phyloP scores from a whole-genome alignment of 2,888 invertebrate species.

The Piscicola geometra region DNA sequence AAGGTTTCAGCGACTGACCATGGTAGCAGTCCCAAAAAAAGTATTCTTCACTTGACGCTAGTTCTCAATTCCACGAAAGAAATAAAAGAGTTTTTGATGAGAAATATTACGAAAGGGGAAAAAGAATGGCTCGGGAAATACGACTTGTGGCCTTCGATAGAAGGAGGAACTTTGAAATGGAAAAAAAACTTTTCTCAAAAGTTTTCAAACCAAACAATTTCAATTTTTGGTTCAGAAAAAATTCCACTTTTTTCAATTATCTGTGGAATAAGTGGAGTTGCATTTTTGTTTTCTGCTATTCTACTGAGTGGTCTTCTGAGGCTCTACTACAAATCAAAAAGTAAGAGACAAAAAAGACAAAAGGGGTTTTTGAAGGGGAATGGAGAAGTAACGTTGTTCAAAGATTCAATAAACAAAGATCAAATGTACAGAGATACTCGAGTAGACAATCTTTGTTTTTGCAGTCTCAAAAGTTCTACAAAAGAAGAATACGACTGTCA shows the following conservation, averaged over 20 bases:
- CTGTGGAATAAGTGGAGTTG: neutral
- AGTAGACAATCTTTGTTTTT: conserved; percentile 1
- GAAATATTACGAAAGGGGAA: neutral
- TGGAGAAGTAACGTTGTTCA: neutral
- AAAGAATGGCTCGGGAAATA: neutral
- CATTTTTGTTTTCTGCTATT: neutral
- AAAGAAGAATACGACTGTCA: neutral
- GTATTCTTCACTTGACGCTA: neutral
- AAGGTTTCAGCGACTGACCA: neutral
- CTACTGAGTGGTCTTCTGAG: neutral
- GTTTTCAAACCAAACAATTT: neutral
- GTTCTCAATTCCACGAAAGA: neutral
- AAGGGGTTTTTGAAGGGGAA: neutral
- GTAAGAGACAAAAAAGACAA: neutral
- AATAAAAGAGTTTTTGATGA: neutral
- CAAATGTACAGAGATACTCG: neutral
- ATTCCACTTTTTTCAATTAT: neutral
- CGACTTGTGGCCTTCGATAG: neutral
- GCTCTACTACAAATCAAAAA: neutral
- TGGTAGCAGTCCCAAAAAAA: neutral
- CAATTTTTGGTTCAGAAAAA: neutral
- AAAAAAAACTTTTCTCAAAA: neutral
- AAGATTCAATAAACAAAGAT: neutral
- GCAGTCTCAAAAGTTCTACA: conserved; percentile 6
- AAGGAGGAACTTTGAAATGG: neutral